Percentiles rank a stretch among this genome's conserved stretches.
Evolutionary conservation across 1,140 invertebrate genomes (phyloP).

Genomic region (Myzus persicae): DNA sequence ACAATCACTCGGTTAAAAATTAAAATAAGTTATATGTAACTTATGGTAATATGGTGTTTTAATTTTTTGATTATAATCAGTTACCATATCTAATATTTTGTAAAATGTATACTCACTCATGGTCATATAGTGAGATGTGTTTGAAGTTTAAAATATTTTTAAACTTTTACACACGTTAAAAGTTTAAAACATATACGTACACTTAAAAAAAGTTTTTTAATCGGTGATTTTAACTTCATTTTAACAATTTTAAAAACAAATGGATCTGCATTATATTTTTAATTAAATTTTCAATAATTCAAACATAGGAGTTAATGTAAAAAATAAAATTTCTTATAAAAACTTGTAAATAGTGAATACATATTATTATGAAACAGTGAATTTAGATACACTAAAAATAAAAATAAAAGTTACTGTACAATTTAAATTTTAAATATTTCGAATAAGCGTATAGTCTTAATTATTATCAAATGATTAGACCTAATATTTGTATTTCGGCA

Average conservation of each 20-base stretch:
- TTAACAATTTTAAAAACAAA: background rate
- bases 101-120: background rate
- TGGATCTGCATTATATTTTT: background rate
- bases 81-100: background rate
- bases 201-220: background rate
- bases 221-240: background rate
- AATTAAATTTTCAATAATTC: too few species aligned
- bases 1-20: background rate
- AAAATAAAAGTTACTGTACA: too few species aligned
- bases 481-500: too few species aligned
- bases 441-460: too few species aligned
- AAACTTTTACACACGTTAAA: background rate
- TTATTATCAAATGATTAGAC: too few species aligned
- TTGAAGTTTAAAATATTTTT: background rate
- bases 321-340: background rate
- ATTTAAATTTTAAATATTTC: background rate
- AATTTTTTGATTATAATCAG: background rate
- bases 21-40: background rate
- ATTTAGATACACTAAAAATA: background rate
- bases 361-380: too few species aligned
- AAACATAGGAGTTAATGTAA: too few species aligned
- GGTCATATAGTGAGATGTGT: background rate
- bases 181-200: background rate
- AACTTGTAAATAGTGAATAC: background rate
- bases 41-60: background rate